These are phyloP conservation scores for Gobiocypris rarus DNA, from an alignment of 2,113 vertebrate species.

Conservation along the genomic window DNA sequence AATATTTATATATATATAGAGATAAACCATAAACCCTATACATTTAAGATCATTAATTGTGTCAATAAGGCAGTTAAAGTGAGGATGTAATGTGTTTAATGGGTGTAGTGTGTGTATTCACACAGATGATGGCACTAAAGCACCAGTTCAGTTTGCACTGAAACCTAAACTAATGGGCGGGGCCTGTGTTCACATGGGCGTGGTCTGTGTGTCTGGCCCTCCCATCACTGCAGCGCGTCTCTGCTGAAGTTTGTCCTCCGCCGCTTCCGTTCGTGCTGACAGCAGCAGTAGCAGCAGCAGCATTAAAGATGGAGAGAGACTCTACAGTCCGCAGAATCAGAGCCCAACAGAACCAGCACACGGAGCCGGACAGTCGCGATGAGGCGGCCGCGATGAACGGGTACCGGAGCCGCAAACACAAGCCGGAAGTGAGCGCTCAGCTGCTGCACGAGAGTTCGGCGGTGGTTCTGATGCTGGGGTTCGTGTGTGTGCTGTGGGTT, in stretches of 20 bases:
- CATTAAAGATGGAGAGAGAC: conserved; percentile 77
- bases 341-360: conserved; percentile 36
- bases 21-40: no score
- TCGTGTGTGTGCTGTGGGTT: conserved; percentile 74
- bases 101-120: neutral
- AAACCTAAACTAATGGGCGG: neutral
- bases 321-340: conserved; percentile 70
- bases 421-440: conserved; percentile 69
- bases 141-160: no score
- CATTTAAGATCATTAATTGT: no score
- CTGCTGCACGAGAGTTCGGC: conserved; percentile 71
- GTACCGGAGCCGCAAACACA: conserved; percentile 68
- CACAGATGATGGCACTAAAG: neutral
- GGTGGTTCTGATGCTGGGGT: conserved; percentile 69
- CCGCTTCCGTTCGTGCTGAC: conserved; percentile 60
- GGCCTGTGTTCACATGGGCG: neutral
- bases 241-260: conserved; percentile 68
- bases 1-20: no score
- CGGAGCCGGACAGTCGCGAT: conserved; percentile 36
- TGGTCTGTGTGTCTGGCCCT: neutral
- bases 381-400: conserved; percentile 64
- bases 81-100: neutral
- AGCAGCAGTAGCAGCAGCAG: conserved; percentile 49
- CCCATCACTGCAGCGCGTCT: neutral
- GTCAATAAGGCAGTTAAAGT: neutral